phyloP scores from a whole-genome alignment of 2,888 invertebrate species.

The Hydropsyche betteni region DNA sequence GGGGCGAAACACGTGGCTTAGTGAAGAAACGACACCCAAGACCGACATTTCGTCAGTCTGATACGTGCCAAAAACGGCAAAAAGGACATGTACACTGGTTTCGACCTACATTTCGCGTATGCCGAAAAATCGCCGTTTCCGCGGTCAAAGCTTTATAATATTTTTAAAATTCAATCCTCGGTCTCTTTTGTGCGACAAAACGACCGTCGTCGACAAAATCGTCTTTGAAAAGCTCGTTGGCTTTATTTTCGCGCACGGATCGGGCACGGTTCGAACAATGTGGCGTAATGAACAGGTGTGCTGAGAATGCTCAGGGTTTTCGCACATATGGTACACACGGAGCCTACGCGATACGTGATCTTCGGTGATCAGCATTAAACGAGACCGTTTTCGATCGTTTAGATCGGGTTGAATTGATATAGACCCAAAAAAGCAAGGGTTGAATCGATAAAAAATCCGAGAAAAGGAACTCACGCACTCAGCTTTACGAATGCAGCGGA shows the following conservation, averaged over 20 bases:
- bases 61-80: conserved; percentile 16
- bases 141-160: too few species aligned
- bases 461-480: conserved; percentile 8
- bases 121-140: too few species aligned
- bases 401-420: conserved; percentile 45
- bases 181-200: neutral
- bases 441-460: conserved; percentile 24
- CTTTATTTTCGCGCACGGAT: conserved; percentile 8
- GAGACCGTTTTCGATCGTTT: conserved; percentile 40
- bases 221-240: neutral
- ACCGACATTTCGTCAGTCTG: conserved; percentile 18
- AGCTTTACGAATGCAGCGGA: conserved; percentile 18
- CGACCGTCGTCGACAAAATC: neutral
- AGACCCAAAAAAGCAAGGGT: conserved; percentile 19
- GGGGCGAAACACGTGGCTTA: conserved; percentile 24
- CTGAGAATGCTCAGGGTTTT: conserved; percentile 9
- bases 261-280: conserved; percentile 9
- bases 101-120: too few species aligned
- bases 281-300: conserved; percentile 33
- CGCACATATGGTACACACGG: conserved; percentile 28
- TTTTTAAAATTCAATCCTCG: too few species aligned
- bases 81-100: neutral
- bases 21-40: conserved; percentile 31
- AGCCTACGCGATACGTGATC: conserved; percentile 41
- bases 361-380: conserved; percentile 38